Evolutionary conservation across 2,888 invertebrate genomes (phyloP).

Genomic region (Parapristionchus giblindavisi): DNA sequence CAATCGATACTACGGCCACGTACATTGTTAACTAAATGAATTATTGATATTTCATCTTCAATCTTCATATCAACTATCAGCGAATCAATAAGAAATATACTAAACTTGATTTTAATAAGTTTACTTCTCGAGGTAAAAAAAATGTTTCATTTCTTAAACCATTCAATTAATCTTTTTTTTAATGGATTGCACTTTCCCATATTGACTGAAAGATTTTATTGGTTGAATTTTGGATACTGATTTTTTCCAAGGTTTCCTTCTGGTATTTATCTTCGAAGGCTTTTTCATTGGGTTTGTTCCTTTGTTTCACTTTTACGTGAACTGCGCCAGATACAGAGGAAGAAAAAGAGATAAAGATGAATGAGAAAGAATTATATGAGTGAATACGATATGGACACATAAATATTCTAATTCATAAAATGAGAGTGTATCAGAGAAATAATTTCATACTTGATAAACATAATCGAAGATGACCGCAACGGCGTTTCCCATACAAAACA

Average conservation of each 20-base stretch:
- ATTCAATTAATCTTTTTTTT: background rate
- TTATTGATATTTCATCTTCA: background rate
- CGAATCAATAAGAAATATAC: too few relatives aligned
- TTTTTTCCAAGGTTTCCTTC: too few relatives aligned
- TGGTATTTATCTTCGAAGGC: background rate
- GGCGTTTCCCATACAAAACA: constrained; percentile 93
- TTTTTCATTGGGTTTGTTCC: background rate
- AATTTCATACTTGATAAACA: constrained; percentile 79
- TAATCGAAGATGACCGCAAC: constrained; percentile 89
- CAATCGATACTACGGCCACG: constrained; percentile 52
- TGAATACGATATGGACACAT: too few relatives aligned
- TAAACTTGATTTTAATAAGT: too few relatives aligned
- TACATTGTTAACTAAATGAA: constrained; percentile 55
- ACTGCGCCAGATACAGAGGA: too few relatives aligned
- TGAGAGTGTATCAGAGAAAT: too few relatives aligned
- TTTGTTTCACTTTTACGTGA: background rate
- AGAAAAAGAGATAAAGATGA: too few relatives aligned
- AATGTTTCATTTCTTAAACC: constrained; percentile 3
- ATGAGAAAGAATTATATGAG: too few relatives aligned
- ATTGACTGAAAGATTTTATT: too few relatives aligned
- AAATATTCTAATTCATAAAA: too few relatives aligned
- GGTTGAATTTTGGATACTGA: too few relatives aligned
- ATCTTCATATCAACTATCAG: too few relatives aligned
- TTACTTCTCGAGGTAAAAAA: constrained; percentile 9
- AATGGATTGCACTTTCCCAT: constrained; percentile 17